Evolutionary conservation across 2,888 invertebrate genomes (phyloP), one percentile per base, ranked within the genome.

Genomic region (Papilio protenor): DNA sequence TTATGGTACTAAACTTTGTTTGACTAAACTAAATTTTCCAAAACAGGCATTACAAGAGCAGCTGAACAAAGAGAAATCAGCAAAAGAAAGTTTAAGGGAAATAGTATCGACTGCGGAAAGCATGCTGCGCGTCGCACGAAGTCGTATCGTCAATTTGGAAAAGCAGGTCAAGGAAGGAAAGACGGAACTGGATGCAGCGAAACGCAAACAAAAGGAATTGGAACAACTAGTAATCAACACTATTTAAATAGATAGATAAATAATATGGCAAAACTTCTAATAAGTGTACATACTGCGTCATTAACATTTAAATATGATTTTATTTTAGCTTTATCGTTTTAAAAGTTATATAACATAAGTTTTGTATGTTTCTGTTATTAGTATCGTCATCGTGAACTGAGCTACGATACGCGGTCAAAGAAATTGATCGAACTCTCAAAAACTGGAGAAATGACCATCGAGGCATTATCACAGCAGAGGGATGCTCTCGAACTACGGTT

Each of bases 401-500:
- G 87, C 55, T 93, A 87, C 80, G 94, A 94, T 76, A 89, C 90
- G 1, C 88, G 92, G 11, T 92, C 92, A 1, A 93, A 85, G 82
- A 94, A 92, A 81, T 83, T 94, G 76, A 61, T 91, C 0, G 92
- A 94, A 85, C 87, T 90, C 40, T 92, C 94, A 0, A 94, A 93
- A 86, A 92, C 89, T 77, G 94, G 92, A 55, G 94, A 94, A 88
- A 81, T 89, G 0, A 90, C 94, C 0, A 92, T 94, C 75, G 94
- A 93, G 80, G 80, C 90, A 21, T 81, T 94, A 61, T 89, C 90
- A 10, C 89, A 89, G 10, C 94, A 94, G 81, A 89, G 94, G 21
- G 93, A 94, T 84, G 93, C 93, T 33, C 85, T 94, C 57, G 94
- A 94, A 83, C 80, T 88, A 21, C 91, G 94, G 94, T 94, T 78